phyloP scores from a whole-genome alignment of 2,888 invertebrate species.

The Frankliniella intonsa region DNA sequence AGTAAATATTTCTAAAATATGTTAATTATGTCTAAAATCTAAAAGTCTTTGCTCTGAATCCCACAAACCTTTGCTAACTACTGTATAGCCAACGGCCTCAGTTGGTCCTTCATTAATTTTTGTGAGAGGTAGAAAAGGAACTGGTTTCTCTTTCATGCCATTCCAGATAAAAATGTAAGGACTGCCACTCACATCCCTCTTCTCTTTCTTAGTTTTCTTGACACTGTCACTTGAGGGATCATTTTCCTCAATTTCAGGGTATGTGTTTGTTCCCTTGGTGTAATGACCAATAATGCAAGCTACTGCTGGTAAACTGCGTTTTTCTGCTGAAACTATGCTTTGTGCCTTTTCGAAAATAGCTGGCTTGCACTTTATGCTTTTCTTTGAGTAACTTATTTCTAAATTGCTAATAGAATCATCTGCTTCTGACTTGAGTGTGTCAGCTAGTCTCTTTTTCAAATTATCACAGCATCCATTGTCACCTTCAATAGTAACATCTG shows the following conservation, averaged over 20 bases:
- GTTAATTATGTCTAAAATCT: neutral
- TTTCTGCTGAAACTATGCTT: neutral
- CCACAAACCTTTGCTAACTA: conserved; percentile 35
- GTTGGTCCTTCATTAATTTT: conserved; percentile 36
- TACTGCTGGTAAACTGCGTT: neutral
- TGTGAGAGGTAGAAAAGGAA: conserved; percentile 35
- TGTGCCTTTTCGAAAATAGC: neutral
- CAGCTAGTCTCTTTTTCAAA: neutral
- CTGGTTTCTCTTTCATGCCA: neutral
- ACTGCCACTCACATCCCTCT: neutral
- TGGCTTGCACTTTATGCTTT: neutral
- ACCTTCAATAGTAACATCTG: neutral
- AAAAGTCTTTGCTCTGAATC: neutral
- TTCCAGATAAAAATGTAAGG: neutral
- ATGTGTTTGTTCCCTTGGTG: neutral
- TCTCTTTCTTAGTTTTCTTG: neutral
- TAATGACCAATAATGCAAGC: neutral
- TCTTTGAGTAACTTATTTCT: neutral
- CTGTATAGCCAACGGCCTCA: conserved; percentile 38
- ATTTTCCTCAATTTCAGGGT: neutral
- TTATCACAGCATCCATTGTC: neutral
- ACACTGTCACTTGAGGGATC: neutral
- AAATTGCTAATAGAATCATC: neutral
- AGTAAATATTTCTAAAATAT: neutral
- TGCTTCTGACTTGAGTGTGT: neutral